These are phyloP conservation scores for Setophaga petechia DNA, from an alignment of 2,113 vertebrate species.

Conservation along the genomic window DNA sequence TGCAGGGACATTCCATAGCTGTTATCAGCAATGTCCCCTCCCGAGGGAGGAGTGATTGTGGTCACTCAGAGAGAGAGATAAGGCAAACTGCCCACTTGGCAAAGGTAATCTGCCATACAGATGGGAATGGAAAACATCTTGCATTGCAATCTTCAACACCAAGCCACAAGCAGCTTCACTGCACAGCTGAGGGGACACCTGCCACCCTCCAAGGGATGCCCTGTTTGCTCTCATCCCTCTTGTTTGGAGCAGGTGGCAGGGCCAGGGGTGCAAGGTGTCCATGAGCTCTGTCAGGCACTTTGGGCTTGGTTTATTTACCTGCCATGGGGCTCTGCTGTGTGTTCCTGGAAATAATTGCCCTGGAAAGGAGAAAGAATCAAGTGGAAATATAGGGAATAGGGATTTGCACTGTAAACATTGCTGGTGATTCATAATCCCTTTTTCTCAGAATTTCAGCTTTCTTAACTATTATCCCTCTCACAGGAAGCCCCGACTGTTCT, in stretches of 20 bases:
- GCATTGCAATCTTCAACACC: no score
- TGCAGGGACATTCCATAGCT: no score
- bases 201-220: neutral
- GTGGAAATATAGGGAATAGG: neutral
- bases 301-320: neutral
- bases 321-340: neutral
- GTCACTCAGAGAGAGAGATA: no score
- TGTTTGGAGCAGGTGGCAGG: neutral
- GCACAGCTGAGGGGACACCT: neutral
- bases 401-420: slow-evolving; percentile 21
- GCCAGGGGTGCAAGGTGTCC: neutral
- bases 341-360: neutral
- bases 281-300: neutral
- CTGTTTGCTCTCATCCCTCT: neutral
- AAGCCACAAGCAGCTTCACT: neutral
- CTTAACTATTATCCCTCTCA: slow-evolving; percentile 40
- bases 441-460: slow-evolving; percentile 42
- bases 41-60: no score
- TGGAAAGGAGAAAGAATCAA: neutral
- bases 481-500: slow-evolving; percentile 5
- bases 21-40: no score
- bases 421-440: slow-evolving; percentile 45
- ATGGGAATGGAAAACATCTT: no score
- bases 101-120: no score
- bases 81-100: no score